phyloP scores from a whole-genome alignment of 2,113 vertebrate genomes.

The Vicugna pacos region DNA sequence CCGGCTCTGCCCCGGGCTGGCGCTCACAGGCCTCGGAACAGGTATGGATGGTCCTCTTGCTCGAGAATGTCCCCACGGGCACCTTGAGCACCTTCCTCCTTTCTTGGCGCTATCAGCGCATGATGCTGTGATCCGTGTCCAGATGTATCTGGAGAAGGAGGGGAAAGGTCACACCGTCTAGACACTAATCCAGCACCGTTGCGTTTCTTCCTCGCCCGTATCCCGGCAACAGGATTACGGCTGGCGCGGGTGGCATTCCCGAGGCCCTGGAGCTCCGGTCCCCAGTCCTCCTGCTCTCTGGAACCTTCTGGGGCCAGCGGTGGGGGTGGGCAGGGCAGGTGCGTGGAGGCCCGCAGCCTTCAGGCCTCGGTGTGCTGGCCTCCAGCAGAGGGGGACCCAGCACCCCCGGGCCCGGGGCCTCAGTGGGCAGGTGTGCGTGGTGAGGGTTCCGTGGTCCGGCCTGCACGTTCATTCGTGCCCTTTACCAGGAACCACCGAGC shows the following conservation, averaged over 20 bases:
- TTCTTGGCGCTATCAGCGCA: not conserved
- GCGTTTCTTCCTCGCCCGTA: constrained; percentile 64
- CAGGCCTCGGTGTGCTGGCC: fast-evolving
- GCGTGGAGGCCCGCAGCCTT: not conserved
- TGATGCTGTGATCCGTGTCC: not conserved
- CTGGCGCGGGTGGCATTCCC: not conserved
- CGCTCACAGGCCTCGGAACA: not conserved
- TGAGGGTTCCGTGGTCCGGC: not conserved
- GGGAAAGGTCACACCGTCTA: constrained; percentile 83
- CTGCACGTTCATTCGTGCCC: not conserved
- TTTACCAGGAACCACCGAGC: no score
- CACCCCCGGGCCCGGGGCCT: not conserved
- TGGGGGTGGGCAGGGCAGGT: not conserved
- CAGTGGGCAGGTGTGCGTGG: fast-evolving
- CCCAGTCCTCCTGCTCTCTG: not conserved
- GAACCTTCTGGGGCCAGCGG: not conserved
- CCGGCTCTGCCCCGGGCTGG: constrained; percentile 63
- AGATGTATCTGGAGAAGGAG: constrained; percentile 46
- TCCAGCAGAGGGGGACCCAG: fast-evolving
- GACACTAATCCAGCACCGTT: constrained; percentile 73
- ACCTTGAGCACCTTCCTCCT: not conserved
- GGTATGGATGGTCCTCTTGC: constrained; percentile 60
- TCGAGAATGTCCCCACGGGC: not conserved
- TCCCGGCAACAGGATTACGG: constrained; percentile 80
- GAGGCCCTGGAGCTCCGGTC: not conserved